phyloP scores from a whole-genome alignment of 2,797 vertebrate genomes.

The Iguana delicatissima region DNA sequence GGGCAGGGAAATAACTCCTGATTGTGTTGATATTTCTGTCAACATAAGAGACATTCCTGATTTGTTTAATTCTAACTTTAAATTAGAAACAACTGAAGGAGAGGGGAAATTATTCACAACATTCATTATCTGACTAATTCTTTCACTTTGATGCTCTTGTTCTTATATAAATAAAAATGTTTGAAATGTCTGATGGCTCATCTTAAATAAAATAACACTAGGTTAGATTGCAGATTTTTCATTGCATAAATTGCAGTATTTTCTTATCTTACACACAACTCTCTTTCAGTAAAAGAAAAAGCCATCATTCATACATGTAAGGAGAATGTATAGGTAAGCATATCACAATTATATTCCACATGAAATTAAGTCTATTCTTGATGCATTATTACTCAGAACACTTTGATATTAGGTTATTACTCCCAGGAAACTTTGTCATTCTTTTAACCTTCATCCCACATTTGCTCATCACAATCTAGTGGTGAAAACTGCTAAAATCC shows the following conservation, averaged over 20 bases:
- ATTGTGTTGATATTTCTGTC: too few relatives aligned
- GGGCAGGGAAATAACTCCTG: too few relatives aligned
- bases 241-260: background rate
- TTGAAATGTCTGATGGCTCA: background rate
- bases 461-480: background rate
- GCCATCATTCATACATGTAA: background rate
- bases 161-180: constrained; percentile 9
- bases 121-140: background rate
- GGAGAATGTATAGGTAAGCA: background rate
- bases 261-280: background rate
- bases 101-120: background rate
- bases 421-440: background rate
- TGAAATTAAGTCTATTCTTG: background rate
- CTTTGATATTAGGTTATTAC: background rate
- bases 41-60: background rate
- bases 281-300: background rate
- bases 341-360: background rate
- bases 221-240: background rate
- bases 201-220: constrained; percentile 1
- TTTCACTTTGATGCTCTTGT: background rate
- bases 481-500: background rate
- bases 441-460: background rate
- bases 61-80: background rate
- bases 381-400: background rate
- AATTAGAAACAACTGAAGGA: too few relatives aligned